Evolutionary conservation across 2,888 invertebrate genomes (phyloP).

Genomic region (Muscina levida): DNA sequence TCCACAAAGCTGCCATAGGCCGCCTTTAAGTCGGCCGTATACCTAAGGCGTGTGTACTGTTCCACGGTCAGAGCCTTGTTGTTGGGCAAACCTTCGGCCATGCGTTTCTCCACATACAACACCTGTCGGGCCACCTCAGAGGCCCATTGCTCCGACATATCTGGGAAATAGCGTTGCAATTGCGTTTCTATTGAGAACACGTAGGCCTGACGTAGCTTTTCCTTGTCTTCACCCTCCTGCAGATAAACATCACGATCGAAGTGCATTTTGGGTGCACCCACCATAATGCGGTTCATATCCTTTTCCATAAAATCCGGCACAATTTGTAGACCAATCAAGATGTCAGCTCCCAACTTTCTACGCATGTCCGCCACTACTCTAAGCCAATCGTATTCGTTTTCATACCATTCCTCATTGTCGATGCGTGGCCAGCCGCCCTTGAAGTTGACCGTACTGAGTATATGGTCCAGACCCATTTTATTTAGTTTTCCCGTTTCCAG

Average conservation of each 20-base stretch:
- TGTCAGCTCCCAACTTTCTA: conserved; percentile 73
- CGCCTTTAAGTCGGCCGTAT: conserved; percentile 71
- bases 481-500: conserved; percentile 68
- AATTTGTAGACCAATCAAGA: conserved; percentile 75
- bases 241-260: conserved; percentile 71
- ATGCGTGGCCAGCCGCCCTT: conserved; percentile 77
- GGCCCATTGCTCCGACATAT: conserved; percentile 71
- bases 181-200: conserved; percentile 69
- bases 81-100: conserved; percentile 75
- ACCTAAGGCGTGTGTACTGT: conserved; percentile 73
- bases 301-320: conserved; percentile 74
- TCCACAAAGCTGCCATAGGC: conserved; percentile 76
- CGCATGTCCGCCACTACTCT: conserved; percentile 73
- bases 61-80: conserved; percentile 71
- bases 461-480: conserved; percentile 67
- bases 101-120: conserved; percentile 71
- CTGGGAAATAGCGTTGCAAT: conserved; percentile 70
- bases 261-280: conserved; percentile 74
- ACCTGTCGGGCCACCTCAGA: conserved; percentile 74
- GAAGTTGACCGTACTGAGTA: conserved; percentile 71
- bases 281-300: conserved; percentile 73
- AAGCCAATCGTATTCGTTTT: conserved; percentile 76
- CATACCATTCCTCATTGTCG: conserved; percentile 72
- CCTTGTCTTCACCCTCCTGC: conserved; percentile 62
- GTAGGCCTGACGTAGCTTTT: conserved; percentile 69